Base-by-base conservation (phyloP, 2,113 vertebrate genomes). In the Chrysemys picta region DNA sequence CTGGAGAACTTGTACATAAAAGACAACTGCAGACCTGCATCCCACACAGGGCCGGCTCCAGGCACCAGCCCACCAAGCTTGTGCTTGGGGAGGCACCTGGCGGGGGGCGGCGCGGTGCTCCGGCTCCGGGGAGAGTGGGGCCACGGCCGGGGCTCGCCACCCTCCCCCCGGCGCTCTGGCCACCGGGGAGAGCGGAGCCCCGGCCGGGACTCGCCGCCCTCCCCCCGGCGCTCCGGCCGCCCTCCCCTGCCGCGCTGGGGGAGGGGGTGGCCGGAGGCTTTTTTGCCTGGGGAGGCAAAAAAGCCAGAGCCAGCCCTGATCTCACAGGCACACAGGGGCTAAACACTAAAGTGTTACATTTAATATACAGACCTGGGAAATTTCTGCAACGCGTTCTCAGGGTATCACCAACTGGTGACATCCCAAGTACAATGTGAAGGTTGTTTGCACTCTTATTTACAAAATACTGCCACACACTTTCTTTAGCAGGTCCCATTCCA, bases 391-490 rank as follows among this genome's bases (percentile, higher is more conserved):
- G 98, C 1, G 97, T 99, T 96, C 99, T 98, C 91, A 99, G 96
- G 13, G 97, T 98, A 7, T 99, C 99, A 49, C 99, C 99, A 14
- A 99, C 99, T 0, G 99, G 99, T 8, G 99, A 99, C 99, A 99
- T 99, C 96, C 99, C 98, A 92, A 99, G 98, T 82, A 99, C 98
- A 27, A 99, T 98, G 93, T 99, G 99, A 72, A 99, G 98, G 96
- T 99, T 99, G 96, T 98, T 99, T 87, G 99, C 98, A 27, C 99
- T 99, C 97, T 99, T 99, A 94, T 98, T 99, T 84, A 99, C 98
- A 29, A 99, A 99, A 97, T 98, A 99, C 54, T 99, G 99, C 99
- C 99, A 99, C 94, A 99, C 78, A 1, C 99, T 99, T 92, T 99
- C 99, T 97, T 99, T 99, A 80, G 99, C 98, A 2, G 98, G 97